Conservation (phyloP, 2,797 vertebrate genomes). For the Eremophila alpestris region DNA sequence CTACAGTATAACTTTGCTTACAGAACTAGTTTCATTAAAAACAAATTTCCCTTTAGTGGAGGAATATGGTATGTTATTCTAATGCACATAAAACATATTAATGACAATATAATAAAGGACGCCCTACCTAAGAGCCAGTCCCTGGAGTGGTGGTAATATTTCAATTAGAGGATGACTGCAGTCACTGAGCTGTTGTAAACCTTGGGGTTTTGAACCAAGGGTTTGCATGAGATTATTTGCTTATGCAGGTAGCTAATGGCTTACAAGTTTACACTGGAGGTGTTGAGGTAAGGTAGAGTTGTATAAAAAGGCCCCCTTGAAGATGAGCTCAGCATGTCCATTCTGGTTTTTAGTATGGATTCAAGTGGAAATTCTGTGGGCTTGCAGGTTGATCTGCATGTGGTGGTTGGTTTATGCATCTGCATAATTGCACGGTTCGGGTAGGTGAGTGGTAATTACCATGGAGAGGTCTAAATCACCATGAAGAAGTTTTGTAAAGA, state of each 20-base stretch:
- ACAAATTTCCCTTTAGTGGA: background rate
- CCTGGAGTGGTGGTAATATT: background rate
- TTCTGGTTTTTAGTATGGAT: background rate
- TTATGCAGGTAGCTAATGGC: background rate
- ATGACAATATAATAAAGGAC: background rate
- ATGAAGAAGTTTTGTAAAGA: background rate
- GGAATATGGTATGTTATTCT: background rate
- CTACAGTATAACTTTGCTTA: background rate
- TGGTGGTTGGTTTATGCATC: background rate
- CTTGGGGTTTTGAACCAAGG: background rate
- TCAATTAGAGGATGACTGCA: background rate
- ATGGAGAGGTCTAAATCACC: background rate
- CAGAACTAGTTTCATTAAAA: background rate
- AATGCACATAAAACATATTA: background rate
- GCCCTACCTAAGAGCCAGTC: background rate
- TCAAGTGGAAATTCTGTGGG: background rate
- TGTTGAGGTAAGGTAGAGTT: background rate
- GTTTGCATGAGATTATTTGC: background rate
- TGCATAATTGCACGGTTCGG: background rate
- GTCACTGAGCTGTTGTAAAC: background rate
- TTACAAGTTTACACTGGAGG: background rate
- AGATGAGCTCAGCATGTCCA: background rate
- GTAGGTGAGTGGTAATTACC: background rate
- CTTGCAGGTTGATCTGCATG: background rate
- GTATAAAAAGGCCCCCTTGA: background rate